phyloP scores from a whole-genome alignment of 2,888 invertebrate genomes.

The Monoplex corrugatus region DNA sequence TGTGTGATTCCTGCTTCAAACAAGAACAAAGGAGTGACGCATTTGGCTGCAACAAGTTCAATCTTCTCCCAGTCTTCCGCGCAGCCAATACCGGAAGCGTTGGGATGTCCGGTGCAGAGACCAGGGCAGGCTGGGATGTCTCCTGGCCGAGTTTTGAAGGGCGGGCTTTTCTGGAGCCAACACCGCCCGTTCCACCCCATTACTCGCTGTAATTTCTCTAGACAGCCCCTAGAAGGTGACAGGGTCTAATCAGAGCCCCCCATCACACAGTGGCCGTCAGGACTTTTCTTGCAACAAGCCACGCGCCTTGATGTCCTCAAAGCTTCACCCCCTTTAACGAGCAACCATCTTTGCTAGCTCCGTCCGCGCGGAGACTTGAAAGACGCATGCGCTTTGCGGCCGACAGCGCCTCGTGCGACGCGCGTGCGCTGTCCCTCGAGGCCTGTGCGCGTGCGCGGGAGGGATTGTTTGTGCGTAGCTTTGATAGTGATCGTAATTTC shows the following conservation, averaged over 20 bases:
- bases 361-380: background rate
- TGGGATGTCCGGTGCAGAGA: constrained; percentile 28
- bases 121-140: constrained; percentile 3
- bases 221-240: constrained; percentile 36
- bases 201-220: constrained; percentile 40
- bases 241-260: constrained; percentile 32
- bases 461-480: constrained; percentile 43
- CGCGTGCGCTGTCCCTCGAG: constrained; percentile 45
- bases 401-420: constrained; percentile 38
- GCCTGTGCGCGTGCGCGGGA: constrained; percentile 33
- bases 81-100: constrained; percentile 3
- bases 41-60: too few species aligned
- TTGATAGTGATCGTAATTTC: constrained; percentile 50
- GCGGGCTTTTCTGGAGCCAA: background rate
- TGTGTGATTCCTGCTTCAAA: too few species aligned
- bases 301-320: too few species aligned
- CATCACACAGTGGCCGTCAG: constrained; percentile 32
- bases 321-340: background rate
- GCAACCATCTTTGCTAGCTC: constrained; percentile 5
- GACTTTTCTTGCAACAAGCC: constrained; percentile 26
- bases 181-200: constrained; percentile 45
- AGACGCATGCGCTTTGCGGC: constrained; percentile 44
- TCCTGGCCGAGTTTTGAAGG: background rate
- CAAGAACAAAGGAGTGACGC: too few species aligned
- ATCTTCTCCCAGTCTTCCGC: background rate